Conservation (phyloP, 2,888 invertebrate species). For the Griposia aprilina region DNA sequence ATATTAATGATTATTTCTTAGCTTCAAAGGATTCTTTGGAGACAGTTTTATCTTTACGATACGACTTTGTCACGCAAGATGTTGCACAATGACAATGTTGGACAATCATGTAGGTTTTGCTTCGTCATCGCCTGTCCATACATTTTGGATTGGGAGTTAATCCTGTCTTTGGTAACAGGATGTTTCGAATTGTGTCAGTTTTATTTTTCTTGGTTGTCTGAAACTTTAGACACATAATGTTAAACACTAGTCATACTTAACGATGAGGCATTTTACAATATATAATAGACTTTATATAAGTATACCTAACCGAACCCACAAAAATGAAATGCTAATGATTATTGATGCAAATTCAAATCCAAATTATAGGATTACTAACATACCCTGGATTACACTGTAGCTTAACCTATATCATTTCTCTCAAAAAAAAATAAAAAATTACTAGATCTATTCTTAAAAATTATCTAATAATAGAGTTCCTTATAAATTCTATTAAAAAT, state of each 20-base stretch:
- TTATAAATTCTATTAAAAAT: conserved; percentile 41
- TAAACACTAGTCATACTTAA: background rate
- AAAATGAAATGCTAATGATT: background rate
- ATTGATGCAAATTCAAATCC: background rate
- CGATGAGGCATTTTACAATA: background rate
- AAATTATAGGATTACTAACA: background rate
- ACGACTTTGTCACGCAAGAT: conserved; percentile 85
- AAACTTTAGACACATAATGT: background rate
- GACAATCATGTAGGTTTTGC: conserved; percentile 77
- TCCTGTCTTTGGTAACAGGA: conserved; percentile 81
- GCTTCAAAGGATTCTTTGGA: conserved; percentile 83
- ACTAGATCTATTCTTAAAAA: background rate
- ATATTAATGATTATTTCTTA: conserved; percentile 85
- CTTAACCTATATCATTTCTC: background rate
- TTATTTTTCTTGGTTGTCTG: conserved; percentile 26
- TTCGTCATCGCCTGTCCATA: conserved; percentile 86
- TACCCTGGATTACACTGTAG: too few relatives aligned
- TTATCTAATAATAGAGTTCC: background rate
- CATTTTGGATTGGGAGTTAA: conserved; percentile 83
- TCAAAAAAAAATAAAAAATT: background rate
- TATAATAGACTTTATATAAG: background rate
- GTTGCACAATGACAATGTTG: conserved; percentile 87
- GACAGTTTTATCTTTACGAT: conserved; percentile 86
- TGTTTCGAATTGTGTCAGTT: conserved; percentile 72
- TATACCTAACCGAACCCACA: background rate